Evolutionary conservation across 2,797 vertebrate species (phyloP).

Genomic region (Syndactyla subalaris): DNA sequence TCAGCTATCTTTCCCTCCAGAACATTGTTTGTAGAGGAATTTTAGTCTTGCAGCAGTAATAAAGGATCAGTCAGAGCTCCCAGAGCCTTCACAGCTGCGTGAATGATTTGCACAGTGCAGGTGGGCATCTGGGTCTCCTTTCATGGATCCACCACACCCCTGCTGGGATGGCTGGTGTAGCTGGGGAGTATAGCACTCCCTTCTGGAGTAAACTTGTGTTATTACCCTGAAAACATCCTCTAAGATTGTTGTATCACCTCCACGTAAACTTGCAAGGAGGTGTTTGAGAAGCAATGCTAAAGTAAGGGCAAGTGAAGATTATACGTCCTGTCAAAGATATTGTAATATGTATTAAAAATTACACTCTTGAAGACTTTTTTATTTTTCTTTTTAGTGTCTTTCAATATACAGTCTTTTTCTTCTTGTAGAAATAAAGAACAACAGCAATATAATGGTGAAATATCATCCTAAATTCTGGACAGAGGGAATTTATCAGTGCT

Average conservation of each 20-base stretch:
- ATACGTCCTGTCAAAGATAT: neutral
- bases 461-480: slow-evolving; percentile 95
- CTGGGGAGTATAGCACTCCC: neutral
- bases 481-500: slow-evolving; percentile 92
- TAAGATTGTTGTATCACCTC: neutral
- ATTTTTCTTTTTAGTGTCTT: neutral
- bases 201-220: neutral
- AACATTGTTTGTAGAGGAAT: neutral
- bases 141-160: neutral
- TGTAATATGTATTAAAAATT: neutral
- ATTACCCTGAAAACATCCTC: neutral
- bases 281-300: neutral
- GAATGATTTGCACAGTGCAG: accelerated
- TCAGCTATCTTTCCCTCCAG: neutral
- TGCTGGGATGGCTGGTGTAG: neutral
- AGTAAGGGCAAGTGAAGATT: neutral
- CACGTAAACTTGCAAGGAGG: neutral
- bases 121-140: neutral
- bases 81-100: neutral
- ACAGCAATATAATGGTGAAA: slow-evolving; percentile 84
- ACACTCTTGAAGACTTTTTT: neutral
- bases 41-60: neutral
- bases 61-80: neutral
- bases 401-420: neutral
- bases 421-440: slow-evolving; percentile 88